Base-by-base conservation (phyloP, 1,140 invertebrate species). In the Cyclina sinensis region DNA sequence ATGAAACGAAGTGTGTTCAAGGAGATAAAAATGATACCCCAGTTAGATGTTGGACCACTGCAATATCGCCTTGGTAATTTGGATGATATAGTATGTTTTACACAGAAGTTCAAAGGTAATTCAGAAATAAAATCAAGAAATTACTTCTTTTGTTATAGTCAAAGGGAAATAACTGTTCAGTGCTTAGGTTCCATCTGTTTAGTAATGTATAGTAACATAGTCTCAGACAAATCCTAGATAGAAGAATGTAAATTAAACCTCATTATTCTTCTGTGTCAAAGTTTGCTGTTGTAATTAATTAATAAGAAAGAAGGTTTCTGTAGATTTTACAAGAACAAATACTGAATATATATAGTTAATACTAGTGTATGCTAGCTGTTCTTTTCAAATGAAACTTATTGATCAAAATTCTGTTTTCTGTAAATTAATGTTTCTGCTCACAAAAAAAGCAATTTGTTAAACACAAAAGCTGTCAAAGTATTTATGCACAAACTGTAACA, bases 331-430 rank as follows among this genome's bases (percentile, higher is more conserved):
- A 43, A 43, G 43, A 43, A 7, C 14, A 43, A 4, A 43, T 43
- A 43, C 43, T 43, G n/a, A n/a, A n/a, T 43, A 7, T 43, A 43
- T 43, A 43, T 14, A 43, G 43, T 43, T 43, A 43, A n/a, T n/a
- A n/a, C n/a, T n/a, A n/a, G n/a, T n/a, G 43, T 43, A 43, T 43
- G 14, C 43, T 7, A 43, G 14, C 43, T 43, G 43, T 43, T 43
- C 43, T 43, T 43, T 43, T 43, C 43, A 43, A 14, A 43, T 9
- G 54, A 57, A 57, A 57, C 7, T 21, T 57, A 57, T 57, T 70
- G 65, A 70, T 70, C 65, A 70, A 70, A 21, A 37, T 70, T 65
- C 32, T 70, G 65, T 37, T 70, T n/a, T 70, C n/a, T n/a, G n/a
- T 21, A 70, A 37, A 37, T 37, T 70, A 70, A 70, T 70, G 65